Conservation (phyloP, 35 echinoderm and acorn worm genomes). For the Holothuria glaberrima region DNA sequence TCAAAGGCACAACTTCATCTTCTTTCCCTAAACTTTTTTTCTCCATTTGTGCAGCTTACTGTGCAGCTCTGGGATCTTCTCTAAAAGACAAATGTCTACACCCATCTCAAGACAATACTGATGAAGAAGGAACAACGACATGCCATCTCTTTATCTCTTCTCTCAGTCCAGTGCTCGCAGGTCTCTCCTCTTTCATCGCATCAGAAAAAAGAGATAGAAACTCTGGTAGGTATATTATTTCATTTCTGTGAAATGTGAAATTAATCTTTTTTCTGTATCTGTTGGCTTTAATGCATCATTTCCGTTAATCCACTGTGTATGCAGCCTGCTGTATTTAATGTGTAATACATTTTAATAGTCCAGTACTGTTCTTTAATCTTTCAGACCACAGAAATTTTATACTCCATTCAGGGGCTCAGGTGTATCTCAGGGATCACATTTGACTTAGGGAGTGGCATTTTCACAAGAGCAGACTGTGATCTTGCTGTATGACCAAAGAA, state of each 20-base stretch:
- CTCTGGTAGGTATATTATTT: background rate
- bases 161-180: constrained; percentile 2
- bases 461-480: too few species aligned
- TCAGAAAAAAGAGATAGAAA: background rate
- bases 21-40: background rate
- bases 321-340: too few species aligned
- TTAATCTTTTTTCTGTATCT: background rate
- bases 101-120: background rate
- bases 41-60: background rate
- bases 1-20: too few species aligned
- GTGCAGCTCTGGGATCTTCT: constrained; percentile 30
- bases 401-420: too few species aligned
- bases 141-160: constrained; percentile 35
- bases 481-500: too few species aligned
- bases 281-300: too few species aligned
- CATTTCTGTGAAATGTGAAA: background rate
- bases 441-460: too few species aligned
- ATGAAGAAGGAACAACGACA: constrained; percentile 29
- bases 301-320: too few species aligned
- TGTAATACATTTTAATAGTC: too few species aligned
- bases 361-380: too few species aligned
- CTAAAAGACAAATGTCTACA: constrained; percentile 53
- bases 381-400: too few species aligned
- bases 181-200: constrained; percentile 11
- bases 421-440: too few species aligned